Conservation (phyloP, 2,797 vertebrate genomes). For the Channallabes apus region DNA sequence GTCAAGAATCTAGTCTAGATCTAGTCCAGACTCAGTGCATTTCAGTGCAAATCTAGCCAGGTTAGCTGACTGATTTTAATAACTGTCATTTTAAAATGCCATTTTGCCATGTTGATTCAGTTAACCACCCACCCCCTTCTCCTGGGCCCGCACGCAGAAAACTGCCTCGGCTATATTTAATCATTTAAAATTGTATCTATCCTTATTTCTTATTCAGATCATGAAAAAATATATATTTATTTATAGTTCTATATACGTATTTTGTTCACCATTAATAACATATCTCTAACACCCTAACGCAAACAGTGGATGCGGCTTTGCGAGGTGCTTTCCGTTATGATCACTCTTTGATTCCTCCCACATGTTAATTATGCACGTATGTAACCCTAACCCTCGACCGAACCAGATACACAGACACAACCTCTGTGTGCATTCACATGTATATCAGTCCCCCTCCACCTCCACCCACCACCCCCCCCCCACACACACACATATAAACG, state of each 20-base stretch:
- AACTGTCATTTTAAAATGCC: not conserved
- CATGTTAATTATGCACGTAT: not conserved
- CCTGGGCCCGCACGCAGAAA: not conserved
- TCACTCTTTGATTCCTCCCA: not conserved
- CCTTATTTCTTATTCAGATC: not conserved
- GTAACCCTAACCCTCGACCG: conserved; percentile 12
- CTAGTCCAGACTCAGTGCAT: not conserved
- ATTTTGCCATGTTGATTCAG: not conserved
- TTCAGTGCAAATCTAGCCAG: not conserved
- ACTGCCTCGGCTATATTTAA: not conserved
- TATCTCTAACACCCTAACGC: not conserved
- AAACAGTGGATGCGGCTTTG: not conserved
- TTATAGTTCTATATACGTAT: not conserved
- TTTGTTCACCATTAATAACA: not conserved
- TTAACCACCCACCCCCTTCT: not conserved
- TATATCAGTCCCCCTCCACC: conserved; percentile 28
- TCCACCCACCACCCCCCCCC: conserved; percentile 22
- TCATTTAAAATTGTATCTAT: not conserved
- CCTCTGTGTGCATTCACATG: conserved; percentile 35
- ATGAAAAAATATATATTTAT: not conserved
- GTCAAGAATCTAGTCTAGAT: not conserved
- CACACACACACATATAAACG: conserved; percentile 24
- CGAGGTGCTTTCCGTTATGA: not conserved
- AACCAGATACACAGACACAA: conserved; percentile 41
- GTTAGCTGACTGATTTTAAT: not conserved